Evolutionary conservation across 2,888 invertebrate species (phyloP), one percentile per base, ranked within the genome.

Genomic region (Macaria notata): DNA sequence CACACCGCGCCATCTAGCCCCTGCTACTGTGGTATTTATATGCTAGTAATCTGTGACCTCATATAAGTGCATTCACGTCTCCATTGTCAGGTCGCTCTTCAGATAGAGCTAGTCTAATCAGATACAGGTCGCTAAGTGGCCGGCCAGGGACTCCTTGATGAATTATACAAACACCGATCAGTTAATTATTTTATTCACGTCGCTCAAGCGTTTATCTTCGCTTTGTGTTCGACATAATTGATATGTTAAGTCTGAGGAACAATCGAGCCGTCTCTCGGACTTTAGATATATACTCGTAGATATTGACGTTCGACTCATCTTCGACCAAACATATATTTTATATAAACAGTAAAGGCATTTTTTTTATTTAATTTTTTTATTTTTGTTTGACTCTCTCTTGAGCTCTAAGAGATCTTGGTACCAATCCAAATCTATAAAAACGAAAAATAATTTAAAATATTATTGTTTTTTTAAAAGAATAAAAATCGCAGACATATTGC

Each of bases 111-210:
- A 73, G 72, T 70, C 71, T 72, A 84, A 87, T 88, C 86, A 79
- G 88, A 89, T 89, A 85, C 81, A 65, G 71, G 66, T 70, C 76
- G 78, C 83, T 88, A 87, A 89, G 89, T 88, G 88, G 86, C 76
- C 78, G 66, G 64, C 73, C 80, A 36, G 3, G 82, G 80, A 76
- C 81, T 75, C 77, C 83, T 83, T 87, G 87, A 88, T 88, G 87
- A 88, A 88, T 90, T 89, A 90, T 88, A 90, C 88, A 90, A 89
- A 90, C 85, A 89, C 88, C 86, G 84, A 87, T 88, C 90, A 83
- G 89, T 87, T 90, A 90, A 91, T 91, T 89, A 90, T 89, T 89
- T 88, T 83, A 88, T 89, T 87, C 88, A 88, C 82, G 89, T 91
- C 90, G 86, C 81, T 89, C 89, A 84, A 83, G 66, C 71, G 79